Base-by-base conservation (phyloP, 2,113 vertebrate species). In the Crotalus tigris region DNA sequence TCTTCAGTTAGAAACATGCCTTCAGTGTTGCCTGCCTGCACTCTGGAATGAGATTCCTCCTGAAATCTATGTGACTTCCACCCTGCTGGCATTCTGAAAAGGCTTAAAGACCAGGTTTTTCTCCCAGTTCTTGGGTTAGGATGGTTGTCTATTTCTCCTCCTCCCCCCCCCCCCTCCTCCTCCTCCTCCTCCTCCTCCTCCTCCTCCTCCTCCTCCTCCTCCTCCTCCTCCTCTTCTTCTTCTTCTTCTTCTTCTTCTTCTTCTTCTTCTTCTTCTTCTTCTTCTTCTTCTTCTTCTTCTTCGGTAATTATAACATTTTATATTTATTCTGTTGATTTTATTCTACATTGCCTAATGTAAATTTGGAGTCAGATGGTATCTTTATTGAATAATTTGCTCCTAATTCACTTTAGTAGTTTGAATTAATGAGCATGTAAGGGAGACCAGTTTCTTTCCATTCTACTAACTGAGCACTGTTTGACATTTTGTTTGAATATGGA, bases 401-500 rank as follows among this genome's bases (percentile, higher is more conserved):
- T 13, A 57, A 64, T 51, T 85, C 55, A 89, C 26, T 39, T 59
- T 29, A 92, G 46, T 39, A 54, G 15, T 49, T 92, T 61, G 11
- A 39, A 53, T 89, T 57, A 51, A 7, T 91, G 59, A 75, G 44
- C 12, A 26, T 15, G 46, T 12, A n/a, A 91, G 53, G 5, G 24
- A 51, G 54, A 19, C 33, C 39, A 54, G 9, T 91, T 85, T 29
- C n/a, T 26, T 11, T 85, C n/a, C 19, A 54, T 4, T 59, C 69
- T 92, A 26, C 88, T 64, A 24, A 81, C 21, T 15, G 61, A 39
- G 44, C 13, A 91, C n/a, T n/a, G 11, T 57, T 46, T 85, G 61
- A 75, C 21, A 58, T 91, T 49, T 88, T 61, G 91, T 92, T 90
- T 92, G 33, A 92, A 61, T 23, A 29, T 61, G 12, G 59, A 92